Base-by-base conservation (phyloP, 2,113 vertebrate genomes). In the Lophius piscatorius region DNA sequence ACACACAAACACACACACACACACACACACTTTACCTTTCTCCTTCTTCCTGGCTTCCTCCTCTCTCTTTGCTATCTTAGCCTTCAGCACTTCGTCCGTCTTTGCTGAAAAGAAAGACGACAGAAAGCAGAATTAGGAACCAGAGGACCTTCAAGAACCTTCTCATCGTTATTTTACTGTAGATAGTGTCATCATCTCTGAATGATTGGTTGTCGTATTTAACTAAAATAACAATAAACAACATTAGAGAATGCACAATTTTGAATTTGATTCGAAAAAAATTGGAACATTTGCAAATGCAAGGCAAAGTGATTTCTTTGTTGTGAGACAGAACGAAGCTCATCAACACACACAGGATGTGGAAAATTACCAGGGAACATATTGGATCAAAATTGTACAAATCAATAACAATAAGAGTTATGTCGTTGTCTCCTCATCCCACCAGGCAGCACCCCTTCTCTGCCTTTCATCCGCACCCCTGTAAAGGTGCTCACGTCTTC, bases 41-140 rank as follows among this genome's bases (percentile, higher is more conserved):
- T 96, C 93, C 63, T 91, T 94, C 83, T 92, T 94, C 69, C 88
- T 93, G 2, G 93, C 94, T 76, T 95, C 95, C 42, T 97, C 94
- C 60, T 97, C 94, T 70, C 91, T 93, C 78, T 92, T 95, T 36
- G 84, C 86, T 77, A 96, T 93, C 89, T 95, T 98, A 61, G 95
- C 95, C 82, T 94, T 96, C 63, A 98, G 57, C 0, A 88, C 94
- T 88, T 98, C 96, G 34, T 98, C 97, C 13, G 95, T 96, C 90
- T 96, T 98, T 26, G 94, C 97, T 98, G 42, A 29, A 83, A 89
- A 81, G 8, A 82, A 58, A 70, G 76, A 70, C 1, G 4, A n/a
- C 23, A 72, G 16, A 40, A 12, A 29, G 17, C 49, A 63, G 12
- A 60, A 35, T 70, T 38, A 70, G 17, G 20, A 35, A 26, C 20